Evolutionary conservation across 2,797 vertebrate species (phyloP).

Genomic region (Propithecus deckenii): DNA sequence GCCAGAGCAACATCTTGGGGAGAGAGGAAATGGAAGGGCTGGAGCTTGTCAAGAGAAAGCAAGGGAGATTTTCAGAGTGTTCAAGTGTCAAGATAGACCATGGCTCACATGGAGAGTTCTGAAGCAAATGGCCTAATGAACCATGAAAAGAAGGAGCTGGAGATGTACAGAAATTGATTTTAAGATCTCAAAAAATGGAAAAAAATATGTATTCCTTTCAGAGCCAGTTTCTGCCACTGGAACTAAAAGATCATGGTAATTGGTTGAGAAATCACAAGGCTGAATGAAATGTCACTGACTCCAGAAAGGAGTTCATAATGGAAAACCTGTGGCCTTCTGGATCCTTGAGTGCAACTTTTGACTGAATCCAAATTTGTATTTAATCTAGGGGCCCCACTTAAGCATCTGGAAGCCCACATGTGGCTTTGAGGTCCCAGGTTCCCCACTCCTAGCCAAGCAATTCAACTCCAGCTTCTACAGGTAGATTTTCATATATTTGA

Average conservation of each 20-base stretch:
- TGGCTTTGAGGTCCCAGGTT: background rate
- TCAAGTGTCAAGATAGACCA: background rate
- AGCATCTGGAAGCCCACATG: background rate
- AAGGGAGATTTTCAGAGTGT: background rate
- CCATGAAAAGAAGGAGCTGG: background rate
- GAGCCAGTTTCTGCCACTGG: background rate
- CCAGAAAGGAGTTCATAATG: background rate
- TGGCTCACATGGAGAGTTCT: background rate
- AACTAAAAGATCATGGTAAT: background rate
- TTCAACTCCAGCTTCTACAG: background rate
- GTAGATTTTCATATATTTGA: background rate
- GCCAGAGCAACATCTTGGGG: background rate
- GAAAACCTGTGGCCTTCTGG: background rate
- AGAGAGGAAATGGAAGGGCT: background rate
- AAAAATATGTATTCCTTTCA: background rate
- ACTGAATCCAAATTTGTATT: background rate
- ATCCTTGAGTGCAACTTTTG: background rate
- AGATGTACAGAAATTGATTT: background rate
- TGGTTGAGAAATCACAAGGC: background rate
- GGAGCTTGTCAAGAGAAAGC: background rate
- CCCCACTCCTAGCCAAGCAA: background rate
- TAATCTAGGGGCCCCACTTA: rapidly evolving
- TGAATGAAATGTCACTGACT: background rate
- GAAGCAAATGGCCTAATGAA: background rate
- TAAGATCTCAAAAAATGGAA: background rate